Percentiles rank a stretch among this genome's conserved stretches.
phyloP scores from a whole-genome alignment of 2,888 invertebrate species.

The Barypeithes pellucidus region DNA sequence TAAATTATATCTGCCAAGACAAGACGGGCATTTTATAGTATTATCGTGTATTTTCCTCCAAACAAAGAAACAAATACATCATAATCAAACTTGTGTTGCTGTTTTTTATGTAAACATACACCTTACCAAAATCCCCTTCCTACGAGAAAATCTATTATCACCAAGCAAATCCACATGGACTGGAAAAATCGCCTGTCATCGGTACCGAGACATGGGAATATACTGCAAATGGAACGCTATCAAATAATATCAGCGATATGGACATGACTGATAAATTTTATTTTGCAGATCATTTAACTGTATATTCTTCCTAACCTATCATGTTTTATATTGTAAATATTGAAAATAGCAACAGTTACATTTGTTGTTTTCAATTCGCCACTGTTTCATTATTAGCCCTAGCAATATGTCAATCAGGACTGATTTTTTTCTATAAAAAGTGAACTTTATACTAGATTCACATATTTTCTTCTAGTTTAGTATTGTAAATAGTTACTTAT shows the following conservation, averaged over 20 bases:
- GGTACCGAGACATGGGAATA: slow-evolving; percentile 46
- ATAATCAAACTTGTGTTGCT: slow-evolving; percentile 66
- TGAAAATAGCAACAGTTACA: slow-evolving; percentile 67
- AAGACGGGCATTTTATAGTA: no score
- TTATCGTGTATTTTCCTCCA: no score
- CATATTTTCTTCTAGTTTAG: slow-evolving; percentile 52
- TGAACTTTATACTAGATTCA: slow-evolving; percentile 60
- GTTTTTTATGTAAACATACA: slow-evolving; percentile 63
- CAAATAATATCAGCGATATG: slow-evolving; percentile 51
- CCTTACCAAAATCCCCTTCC: slow-evolving; percentile 48
- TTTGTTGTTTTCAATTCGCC: slow-evolving; percentile 37
- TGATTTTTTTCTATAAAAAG: slow-evolving; percentile 57
- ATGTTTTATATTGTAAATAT: slow-evolving; percentile 58
- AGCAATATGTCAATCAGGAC: slow-evolving; percentile 61
- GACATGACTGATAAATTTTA: slow-evolving; percentile 53
- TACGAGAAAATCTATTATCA: slow-evolving; percentile 42
- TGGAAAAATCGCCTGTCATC: slow-evolving; percentile 56
- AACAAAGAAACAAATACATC: slow-evolving; percentile 38
- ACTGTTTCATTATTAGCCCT: slow-evolving; percentile 47
- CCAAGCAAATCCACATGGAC: slow-evolving; percentile 61
- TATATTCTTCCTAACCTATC: slow-evolving; percentile 64
- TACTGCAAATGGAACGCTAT: slow-evolving; percentile 28
- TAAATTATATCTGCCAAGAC: no score
- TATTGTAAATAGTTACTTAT: slow-evolving; percentile 47
- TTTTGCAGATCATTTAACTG: slow-evolving; percentile 67